A percentile compares a stretch with the other conserved stretches of the same genome.
Conservation (phyloP, 2,113 vertebrate genomes). For the Melanostigma gelatinosum region DNA sequence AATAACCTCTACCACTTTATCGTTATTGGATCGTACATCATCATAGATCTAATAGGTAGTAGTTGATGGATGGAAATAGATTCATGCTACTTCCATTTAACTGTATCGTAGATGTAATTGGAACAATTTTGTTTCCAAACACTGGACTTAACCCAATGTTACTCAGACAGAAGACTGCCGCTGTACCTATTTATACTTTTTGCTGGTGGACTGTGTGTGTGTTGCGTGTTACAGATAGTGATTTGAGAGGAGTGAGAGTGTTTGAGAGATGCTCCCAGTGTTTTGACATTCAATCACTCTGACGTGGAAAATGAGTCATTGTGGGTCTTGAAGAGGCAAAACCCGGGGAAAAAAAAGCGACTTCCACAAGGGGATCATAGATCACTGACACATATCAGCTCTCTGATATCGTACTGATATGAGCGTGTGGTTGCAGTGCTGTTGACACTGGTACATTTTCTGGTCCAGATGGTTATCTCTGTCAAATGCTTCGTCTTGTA, state of each 20-base stretch:
- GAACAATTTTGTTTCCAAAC: neutral
- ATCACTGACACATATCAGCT: constrained; percentile 66
- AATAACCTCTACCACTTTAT: neutral
- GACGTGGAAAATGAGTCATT: constrained; percentile 59
- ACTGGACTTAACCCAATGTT: neutral
- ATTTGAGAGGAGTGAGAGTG: constrained; percentile 17
- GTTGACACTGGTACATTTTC: constrained; percentile 58
- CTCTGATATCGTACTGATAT: constrained; percentile 67
- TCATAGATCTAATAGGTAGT: neutral
- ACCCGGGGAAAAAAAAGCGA: constrained; percentile 4
- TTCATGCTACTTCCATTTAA: neutral
- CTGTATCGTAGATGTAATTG: neutral
- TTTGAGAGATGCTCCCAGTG: constrained; percentile 43
- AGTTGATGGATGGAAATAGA: neutral
- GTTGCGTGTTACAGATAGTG: constrained; percentile 15
- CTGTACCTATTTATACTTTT: neutral
- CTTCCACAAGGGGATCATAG: constrained; percentile 64
- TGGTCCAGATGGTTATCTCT: constrained; percentile 62
- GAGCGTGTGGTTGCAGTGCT: constrained; percentile 50
- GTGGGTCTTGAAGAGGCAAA: constrained; percentile 54
- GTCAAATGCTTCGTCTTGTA: constrained; percentile 7
- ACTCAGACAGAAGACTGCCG: neutral
- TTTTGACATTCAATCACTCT: constrained; percentile 74
- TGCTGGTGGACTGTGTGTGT: neutral
- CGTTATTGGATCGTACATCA: neutral